Evolutionary conservation across 2,797 vertebrate species (phyloP), one percentile per base, ranked within the genome.

Genomic region (Syngnathus acus): DNA sequence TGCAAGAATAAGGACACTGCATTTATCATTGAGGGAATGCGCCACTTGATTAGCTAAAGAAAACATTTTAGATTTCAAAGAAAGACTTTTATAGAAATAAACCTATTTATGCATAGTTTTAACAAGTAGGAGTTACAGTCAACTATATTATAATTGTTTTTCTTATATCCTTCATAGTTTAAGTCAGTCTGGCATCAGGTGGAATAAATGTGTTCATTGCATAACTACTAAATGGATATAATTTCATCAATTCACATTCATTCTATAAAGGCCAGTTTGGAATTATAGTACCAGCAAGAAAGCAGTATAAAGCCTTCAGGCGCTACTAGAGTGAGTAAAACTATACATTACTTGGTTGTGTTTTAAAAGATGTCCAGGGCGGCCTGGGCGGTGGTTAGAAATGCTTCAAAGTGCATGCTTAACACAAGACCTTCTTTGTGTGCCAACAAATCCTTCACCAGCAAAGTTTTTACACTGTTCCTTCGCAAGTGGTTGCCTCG

Each of bases 31-130:
- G 8, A 21, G 64, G 68, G 69, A 73, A 74, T 69, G 70, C 75
- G 73, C 66, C 62, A 16, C 60, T 76, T 82, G 50, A 21, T n/a
- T 0, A 9, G 50, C 50, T 62, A 72, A 84, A 81, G 77, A 86
- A 85, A 85, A 85, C 86, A 79, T 82, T 43, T 80, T 72, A 78
- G 78, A 80, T 72, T 64, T 82, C 38, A 68, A 80, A 80, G 69
- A 84, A 84, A 70, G 66, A 53, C 78, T 82, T 86, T 85, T 76
- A 66, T 82, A 72, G 72, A 80, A 78, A 85, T 69, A 79, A 88
- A 86, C 79, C 70, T 50, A 77, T 80, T 78, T 86, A 86, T 89
- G 87, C 87, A 88, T 89, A 89, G 86, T 82, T 85, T 74, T 32
- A 77, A 83, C 71, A 77, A 66, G 60, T 74, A 68, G 65, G 65